Base-by-base conservation (phyloP, 2,797 vertebrate genomes). In the Sebastiscus albofasciatus region DNA sequence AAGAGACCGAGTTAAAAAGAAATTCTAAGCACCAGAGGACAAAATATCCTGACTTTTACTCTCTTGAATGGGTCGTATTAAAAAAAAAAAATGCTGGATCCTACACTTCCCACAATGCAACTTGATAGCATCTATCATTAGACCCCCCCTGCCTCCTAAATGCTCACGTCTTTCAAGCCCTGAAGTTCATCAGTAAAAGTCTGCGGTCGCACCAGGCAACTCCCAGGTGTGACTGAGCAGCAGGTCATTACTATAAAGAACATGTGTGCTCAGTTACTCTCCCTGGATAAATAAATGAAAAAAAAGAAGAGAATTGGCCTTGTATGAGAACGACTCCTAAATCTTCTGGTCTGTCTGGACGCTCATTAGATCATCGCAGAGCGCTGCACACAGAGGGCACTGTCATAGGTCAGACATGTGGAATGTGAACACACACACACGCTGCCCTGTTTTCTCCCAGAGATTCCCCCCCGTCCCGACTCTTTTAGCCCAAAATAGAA, bases 361-460 rank as follows among this genome's bases (percentile, higher is more conserved):
- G 67, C 93, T 96, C 94, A 96, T 98, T 97, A 98, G 96, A 96
- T 97, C 96, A 97, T 96, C 90, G 89, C 95, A 93, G 95, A 95
- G 94, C 74, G 52, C 94, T 91, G 94, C 93, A 92, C 95, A 96
- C 96, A 95, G 96, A 96, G 95, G 95, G 92, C 93, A 95, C 96
- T 97, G 96, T 93, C 90, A 93, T 94, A 96, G 95, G 96, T 96
- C 96, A 96, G 95, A 97, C 96, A 96, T 96, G 95, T 96, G 97
- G 97, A 97, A 97, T 96, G 96, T 93, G 95, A 95, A 94, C 94
- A 95, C 96, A 97, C 95, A 97, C 95, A 88, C 95, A 96, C 93
- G 24, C 77, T 94, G 93, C 93, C 88, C 95, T 94, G 96, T 96
- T 97, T 96, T 96, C 96, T 96, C 95, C 94, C 89, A 95, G 79